Evolutionary conservation across 2,797 vertebrate genomes (phyloP).

Genomic region (Meda fulgida): DNA sequence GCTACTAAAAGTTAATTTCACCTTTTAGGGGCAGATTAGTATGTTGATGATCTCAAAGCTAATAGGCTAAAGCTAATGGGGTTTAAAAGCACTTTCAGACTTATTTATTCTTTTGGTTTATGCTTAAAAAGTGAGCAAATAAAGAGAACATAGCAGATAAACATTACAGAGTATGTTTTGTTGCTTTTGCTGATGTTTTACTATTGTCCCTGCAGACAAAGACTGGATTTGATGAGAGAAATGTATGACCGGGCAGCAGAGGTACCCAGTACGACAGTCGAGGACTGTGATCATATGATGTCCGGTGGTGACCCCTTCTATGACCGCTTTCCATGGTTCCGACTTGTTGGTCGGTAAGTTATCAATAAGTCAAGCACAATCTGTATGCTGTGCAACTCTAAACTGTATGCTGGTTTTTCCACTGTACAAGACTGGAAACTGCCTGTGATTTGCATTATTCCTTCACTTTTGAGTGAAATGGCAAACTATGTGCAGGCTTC

Average conservation of each 20-base stretch:
- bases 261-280: constrained; percentile 90
- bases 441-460: constrained; percentile 21
- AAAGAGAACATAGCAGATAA: not conserved
- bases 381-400: constrained; percentile 27
- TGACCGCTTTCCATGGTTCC: constrained; percentile 98
- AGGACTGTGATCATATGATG: constrained; percentile 94
- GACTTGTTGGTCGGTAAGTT: constrained; percentile 93
- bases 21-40: too few relatives aligned
- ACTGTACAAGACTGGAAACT: constrained; percentile 5
- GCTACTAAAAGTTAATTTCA: not conserved
- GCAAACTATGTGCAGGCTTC: constrained; percentile 19
- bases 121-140: not conserved
- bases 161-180: not conserved
- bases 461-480: constrained; percentile 18
- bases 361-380: not conserved
- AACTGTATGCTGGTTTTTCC: constrained; percentile 35
- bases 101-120: not conserved
- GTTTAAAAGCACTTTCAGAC: not conserved
- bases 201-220: constrained; percentile 79
- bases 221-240: constrained; percentile 96
- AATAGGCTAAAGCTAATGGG: too few relatives aligned
- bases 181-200: not conserved
- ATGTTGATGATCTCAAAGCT: too few relatives aligned
- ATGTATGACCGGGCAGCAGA: constrained; percentile 97
- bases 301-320: constrained; percentile 97